Conservation (phyloP, 2,797 vertebrate genomes). For the Odontamblyopus rebecca region DNA sequence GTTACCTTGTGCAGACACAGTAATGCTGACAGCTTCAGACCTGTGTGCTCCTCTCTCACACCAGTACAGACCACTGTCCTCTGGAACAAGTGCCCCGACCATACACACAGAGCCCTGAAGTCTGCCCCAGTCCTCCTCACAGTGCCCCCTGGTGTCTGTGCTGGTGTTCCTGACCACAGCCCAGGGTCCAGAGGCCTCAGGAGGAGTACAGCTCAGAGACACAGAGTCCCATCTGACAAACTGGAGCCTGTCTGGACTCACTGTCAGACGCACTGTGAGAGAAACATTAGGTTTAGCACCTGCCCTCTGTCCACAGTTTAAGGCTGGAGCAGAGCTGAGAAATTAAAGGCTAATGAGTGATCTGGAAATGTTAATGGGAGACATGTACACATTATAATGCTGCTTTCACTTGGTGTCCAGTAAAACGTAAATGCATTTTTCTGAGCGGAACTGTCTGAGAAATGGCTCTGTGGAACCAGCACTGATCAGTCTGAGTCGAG, state of each 20-base stretch:
- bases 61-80: constrained; percentile 5
- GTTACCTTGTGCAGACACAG: not conserved
- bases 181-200: not conserved
- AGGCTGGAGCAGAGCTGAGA: too few relatives aligned
- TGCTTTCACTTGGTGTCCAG: too few relatives aligned
- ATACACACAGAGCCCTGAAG: not conserved
- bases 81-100: not conserved
- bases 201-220: not conserved
- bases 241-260: not conserved
- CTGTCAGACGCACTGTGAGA: not conserved
- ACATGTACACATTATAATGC: too few relatives aligned
- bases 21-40: not conserved
- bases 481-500: too few relatives aligned
- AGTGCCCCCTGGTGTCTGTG: not conserved
- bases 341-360: too few relatives aligned
- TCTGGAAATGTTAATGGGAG: too few relatives aligned
- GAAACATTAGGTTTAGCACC: too few relatives aligned
- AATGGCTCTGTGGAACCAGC: too few relatives aligned
- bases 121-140: not conserved
- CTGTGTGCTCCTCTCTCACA: not conserved
- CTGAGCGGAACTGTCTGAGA: too few relatives aligned
- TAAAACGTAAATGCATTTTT: too few relatives aligned
- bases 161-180: not conserved
- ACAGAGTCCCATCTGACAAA: not conserved
- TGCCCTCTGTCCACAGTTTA: not conserved